These are phyloP conservation scores for Coregonus sp. DNA, from an alignment of 2,797 vertebrate species.

Conservation along the genomic window DNA sequence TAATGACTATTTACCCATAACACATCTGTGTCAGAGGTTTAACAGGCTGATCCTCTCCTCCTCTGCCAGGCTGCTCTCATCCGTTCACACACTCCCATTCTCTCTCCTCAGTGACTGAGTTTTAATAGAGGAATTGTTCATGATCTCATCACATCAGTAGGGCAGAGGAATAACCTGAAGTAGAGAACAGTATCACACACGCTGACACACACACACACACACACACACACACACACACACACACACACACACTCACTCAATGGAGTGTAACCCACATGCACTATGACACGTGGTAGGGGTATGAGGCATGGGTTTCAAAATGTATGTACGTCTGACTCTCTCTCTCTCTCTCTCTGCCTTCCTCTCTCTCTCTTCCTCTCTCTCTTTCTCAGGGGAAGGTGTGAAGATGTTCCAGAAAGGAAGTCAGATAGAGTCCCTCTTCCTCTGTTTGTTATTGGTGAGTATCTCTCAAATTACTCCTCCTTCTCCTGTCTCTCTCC, in stretches of 20 bases:
- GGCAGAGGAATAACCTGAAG: slow-evolving; percentile 26
- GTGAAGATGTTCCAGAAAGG: slow-evolving; percentile 78
- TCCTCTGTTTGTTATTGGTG: slow-evolving; percentile 88
- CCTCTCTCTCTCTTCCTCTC: slow-evolving; percentile 3
- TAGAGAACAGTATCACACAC: slow-evolving; percentile 23
- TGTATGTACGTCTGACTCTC: slow-evolving; percentile 4
- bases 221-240: slow-evolving; percentile 9
- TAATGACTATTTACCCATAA: slow-evolving; percentile 29
- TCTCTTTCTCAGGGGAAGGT: slow-evolving; percentile 58
- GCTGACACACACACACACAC: neutral
- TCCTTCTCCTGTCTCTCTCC: neutral
- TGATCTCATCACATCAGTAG: slow-evolving; percentile 35
- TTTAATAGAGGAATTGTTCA: slow-evolving; percentile 19
- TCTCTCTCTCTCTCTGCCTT: slow-evolving; percentile 10
- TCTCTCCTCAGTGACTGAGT: neutral
- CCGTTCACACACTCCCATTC: neutral
- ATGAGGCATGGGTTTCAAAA: too few species aligned
- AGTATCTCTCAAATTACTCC: slow-evolving; percentile 47
- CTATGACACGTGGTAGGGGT: too few species aligned
- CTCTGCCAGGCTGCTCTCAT: too few species aligned
- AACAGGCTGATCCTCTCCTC: neutral
- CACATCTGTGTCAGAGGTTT: neutral
- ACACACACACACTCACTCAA: too few species aligned
- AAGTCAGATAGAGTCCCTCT: slow-evolving; percentile 71
- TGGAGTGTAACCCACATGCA: too few species aligned